Conservation (phyloP, 2,888 invertebrate species). For the Sarcophaga caerulescens region DNA sequence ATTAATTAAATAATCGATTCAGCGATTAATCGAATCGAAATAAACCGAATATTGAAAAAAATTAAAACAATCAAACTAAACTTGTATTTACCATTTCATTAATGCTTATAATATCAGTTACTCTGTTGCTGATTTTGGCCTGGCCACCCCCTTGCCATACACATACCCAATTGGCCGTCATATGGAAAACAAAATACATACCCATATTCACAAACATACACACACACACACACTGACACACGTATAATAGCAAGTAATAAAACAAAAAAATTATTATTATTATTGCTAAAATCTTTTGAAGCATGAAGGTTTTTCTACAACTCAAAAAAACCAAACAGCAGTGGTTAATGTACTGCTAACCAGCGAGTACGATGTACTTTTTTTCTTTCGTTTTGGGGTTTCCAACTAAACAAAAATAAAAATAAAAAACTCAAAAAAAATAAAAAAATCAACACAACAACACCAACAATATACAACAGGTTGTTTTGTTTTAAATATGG, state of each 20-base stretch:
- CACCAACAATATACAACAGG: neutral
- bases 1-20: neutral
- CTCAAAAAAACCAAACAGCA: constrained; percentile 23
- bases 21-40: neutral
- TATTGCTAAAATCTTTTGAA: constrained; percentile 64
- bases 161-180: too few species aligned
- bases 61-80: neutral
- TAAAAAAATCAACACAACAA: too few species aligned
- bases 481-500: constrained; percentile 7
- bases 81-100: too few species aligned
- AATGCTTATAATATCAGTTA: too few species aligned
- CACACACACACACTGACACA: too few species aligned
- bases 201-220: too few species aligned
- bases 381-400: constrained; percentile 10
- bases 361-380: constrained; percentile 9
- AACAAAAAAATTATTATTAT: constrained; percentile 25
- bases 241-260: neutral
- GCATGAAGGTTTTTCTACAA: constrained; percentile 65
- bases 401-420: neutral
- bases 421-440: too few species aligned
- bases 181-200: too few species aligned
- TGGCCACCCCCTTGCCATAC: too few species aligned
- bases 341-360: neutral
- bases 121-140: too few species aligned
- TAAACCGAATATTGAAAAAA: neutral